Evolutionary conservation across 2,797 vertebrate species (phyloP), one percentile per base, ranked within the genome.

Genomic region (Ctenopoma kingsleyae): DNA sequence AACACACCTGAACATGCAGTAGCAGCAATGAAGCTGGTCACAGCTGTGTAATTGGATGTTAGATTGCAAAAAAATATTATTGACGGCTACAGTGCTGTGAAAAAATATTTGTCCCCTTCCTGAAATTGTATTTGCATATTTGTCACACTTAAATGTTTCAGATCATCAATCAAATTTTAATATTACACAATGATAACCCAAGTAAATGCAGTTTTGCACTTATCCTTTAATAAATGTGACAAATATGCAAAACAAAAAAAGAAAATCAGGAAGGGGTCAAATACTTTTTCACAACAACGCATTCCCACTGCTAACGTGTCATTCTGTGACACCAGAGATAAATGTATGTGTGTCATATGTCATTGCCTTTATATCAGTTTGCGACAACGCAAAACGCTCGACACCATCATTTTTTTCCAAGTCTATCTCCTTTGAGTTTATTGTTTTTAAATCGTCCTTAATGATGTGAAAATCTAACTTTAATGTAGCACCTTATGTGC

Each of bases 401-500:
- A 27, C 25, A 27, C 25, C 1, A 4, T 27, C 25, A n/a, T 16
- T 25, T 25, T 38, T 58, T 8, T 49, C 3, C 44, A 5, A 41
- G 54, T 2, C 12, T 53, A 40, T 3, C 41, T 60, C 2, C 12
- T 61, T 60, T 46, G 0, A 65, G 22, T 52, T 66, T 5, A 35
- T 50, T 23, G 2, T 9, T 6, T 9, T 27, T 4, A 27, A 6
- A 27, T 23, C 8, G 38, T 57, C 43, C 48, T 6, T 20, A 67
- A 65, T 40, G 6, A 12, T 49, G 16, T 64, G 50, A 64, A 75
- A 74, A 57, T 56, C 8, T 2, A 76, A 56, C 74, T 65, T 59
- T 67, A 81, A 67, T 78, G 85, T 79, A 85, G 81, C 81, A 84
- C 23, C 50, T 65, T 55, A 44, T 43, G 19, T 41, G 48, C 17